Percentiles rank a stretch among this genome's conserved stretches.
Evolutionary conservation across 1,140 invertebrate species (phyloP).

Genomic region (Zaprionus vittiger): DNA sequence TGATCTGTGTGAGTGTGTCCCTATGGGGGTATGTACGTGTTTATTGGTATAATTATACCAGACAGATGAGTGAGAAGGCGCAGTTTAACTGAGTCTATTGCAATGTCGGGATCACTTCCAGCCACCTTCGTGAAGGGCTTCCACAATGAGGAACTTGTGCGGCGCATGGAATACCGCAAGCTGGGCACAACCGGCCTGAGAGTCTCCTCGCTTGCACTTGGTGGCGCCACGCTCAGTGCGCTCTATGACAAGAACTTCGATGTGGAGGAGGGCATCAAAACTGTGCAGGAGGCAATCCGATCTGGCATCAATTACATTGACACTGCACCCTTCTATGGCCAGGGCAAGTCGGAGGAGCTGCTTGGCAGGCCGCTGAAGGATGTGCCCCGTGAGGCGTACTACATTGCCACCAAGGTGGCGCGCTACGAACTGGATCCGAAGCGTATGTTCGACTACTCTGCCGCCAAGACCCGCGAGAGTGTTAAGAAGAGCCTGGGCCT

Average conservation of each 20-base stretch:
- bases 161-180: constrained; percentile 86
- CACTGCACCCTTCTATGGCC: constrained; percentile 96
- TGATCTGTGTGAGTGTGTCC: background rate
- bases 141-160: constrained; percentile 86
- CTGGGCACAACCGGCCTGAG: constrained; percentile 86
- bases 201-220: constrained; percentile 86
- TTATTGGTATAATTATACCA: constrained; percentile 18
- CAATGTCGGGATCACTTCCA: constrained; percentile 76
- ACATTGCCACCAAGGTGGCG: constrained; percentile 97
- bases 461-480: constrained; percentile 89
- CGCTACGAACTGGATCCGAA: constrained; percentile 90
- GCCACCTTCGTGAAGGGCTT: constrained; percentile 86
- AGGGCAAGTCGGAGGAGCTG: constrained; percentile 91
- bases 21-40: background rate
- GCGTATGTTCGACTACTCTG: constrained; percentile 94
- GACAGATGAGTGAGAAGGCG: background rate
- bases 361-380: constrained; percentile 92
- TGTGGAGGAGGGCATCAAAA: constrained; percentile 88
- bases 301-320: constrained; percentile 96
- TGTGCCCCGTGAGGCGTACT: constrained; percentile 93
- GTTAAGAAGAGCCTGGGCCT: constrained; percentile 91
- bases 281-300: constrained; percentile 89
- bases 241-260: constrained; percentile 66
- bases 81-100: constrained; percentile 19
- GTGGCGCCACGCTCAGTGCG: constrained; percentile 76